Base-by-base conservation (phyloP, 2,888 invertebrate species). In the Erebia epiphron region DNA sequence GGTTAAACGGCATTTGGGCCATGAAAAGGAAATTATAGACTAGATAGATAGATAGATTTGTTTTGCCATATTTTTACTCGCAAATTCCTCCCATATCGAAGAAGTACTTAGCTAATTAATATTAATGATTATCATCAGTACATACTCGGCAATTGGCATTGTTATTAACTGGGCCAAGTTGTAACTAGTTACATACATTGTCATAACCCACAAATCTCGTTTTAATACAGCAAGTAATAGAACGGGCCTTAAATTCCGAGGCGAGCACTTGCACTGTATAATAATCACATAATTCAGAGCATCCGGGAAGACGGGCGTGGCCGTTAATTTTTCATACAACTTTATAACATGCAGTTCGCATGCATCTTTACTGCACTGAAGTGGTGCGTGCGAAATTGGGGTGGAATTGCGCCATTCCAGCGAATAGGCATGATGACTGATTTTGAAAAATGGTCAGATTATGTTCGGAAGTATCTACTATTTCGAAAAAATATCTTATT, bases 281-380 rank as follows among this genome's bases (percentile, higher is more conserved):
- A 75, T 75, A 71, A 75, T 73, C 72, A 69, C 72, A 71, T 75
- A 75, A 75, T 73, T 75, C 71, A 70, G 69, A 67, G 65, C 71
- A 71, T 70, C 69, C 70, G 72, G 60, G 69, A 72, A 71, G 71
- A 67, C 64, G 57, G 46, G 50, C 67, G 56, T 56, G 41, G 66
- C 70, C 71, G 69, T 73, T 74, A 67, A 69, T 68, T 74, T 72
- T 73, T 68, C 72, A 75, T 73, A 70, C 71, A 71, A 49, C 58
- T 54, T 64, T 64, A 54, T 64, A 61, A 61, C 61, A 61, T 43
- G 10, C 41, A 16, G 16, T 46, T 46, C 13, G 13, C 14, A 13
- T 46, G 3, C 11, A 57, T 18, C 35, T 35, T 35, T 35, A 35
- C 35, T 35, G 35, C 35, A 35, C 35, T 35, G 35, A 35, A 7